Conservation (phyloP, 2,888 invertebrate species). For the Coremacera marginata region DNA sequence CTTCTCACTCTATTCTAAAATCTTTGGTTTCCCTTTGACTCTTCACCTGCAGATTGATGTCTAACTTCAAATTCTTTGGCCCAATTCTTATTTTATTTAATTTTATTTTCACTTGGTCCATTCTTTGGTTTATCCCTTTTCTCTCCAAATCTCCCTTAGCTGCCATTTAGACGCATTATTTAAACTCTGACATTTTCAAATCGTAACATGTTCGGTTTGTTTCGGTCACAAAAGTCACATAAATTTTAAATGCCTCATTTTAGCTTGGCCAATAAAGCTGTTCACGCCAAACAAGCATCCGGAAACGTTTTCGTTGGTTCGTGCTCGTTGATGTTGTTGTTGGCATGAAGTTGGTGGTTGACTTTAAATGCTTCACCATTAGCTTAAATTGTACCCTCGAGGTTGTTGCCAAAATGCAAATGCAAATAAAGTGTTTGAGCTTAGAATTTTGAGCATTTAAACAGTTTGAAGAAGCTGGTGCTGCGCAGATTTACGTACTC, state of each 20-base stretch:
- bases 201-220: background rate
- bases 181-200: constrained; percentile 15
- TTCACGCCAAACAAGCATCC: background rate
- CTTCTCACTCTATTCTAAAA: background rate
- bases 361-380: background rate
- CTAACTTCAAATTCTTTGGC: background rate
- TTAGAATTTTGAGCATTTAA: too few relatives aligned
- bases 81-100: background rate
- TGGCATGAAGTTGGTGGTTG: background rate
- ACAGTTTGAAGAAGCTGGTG: too few relatives aligned
- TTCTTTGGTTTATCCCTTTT: background rate
- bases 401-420: background rate
- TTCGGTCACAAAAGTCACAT: constrained; percentile 12
- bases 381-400: constrained; percentile 5
- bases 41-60: background rate
- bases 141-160: background rate
- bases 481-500: too few relatives aligned
- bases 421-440: background rate
- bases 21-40: background rate
- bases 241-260: background rate
- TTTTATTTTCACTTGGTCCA: background rate
- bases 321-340: background rate
- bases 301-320: too few relatives aligned
- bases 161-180: background rate
- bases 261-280: constrained; percentile 2